Conservation (phyloP, 2,113 vertebrate genomes). For the Dromiciops gliroides region DNA sequence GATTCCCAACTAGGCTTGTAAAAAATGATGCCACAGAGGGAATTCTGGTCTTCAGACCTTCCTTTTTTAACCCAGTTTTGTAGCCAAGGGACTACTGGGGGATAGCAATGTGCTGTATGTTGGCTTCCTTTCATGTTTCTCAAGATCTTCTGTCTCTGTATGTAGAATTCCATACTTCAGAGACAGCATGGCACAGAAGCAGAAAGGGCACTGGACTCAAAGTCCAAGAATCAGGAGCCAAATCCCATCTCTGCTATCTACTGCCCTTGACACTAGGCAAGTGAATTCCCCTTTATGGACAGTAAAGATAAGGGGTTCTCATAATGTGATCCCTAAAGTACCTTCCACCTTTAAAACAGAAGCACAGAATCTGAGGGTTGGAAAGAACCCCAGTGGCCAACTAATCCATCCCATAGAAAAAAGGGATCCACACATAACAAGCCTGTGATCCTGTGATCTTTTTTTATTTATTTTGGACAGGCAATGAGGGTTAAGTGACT, state of each 20-base stretch:
- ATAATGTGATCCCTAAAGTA: neutral
- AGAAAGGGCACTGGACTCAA: neutral
- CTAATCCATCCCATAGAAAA: neutral
- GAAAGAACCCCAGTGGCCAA: neutral
- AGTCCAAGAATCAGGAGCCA: neutral
- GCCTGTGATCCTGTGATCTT: neutral
- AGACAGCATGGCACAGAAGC: neutral
- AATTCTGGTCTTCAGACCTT: neutral
- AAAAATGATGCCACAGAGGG: too few species aligned
- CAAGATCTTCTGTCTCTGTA: neutral
- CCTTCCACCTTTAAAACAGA: neutral
- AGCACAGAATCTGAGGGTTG: neutral
- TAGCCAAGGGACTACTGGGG: too few species aligned
- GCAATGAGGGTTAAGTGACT: too few species aligned
- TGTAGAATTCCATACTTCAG: neutral
- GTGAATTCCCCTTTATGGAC: neutral
- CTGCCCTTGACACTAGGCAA: neutral
- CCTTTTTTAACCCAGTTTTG: neutral
- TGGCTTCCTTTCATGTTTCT: neutral
- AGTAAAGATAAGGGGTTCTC: neutral
- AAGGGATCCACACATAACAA: neutral
- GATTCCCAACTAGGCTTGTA: neutral
- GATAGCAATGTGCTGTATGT: too few species aligned
- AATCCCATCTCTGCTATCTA: neutral
- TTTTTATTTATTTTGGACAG: too few species aligned